Conservation (phyloP, 1,140 invertebrate species). For the Cyclina sinensis region DNA sequence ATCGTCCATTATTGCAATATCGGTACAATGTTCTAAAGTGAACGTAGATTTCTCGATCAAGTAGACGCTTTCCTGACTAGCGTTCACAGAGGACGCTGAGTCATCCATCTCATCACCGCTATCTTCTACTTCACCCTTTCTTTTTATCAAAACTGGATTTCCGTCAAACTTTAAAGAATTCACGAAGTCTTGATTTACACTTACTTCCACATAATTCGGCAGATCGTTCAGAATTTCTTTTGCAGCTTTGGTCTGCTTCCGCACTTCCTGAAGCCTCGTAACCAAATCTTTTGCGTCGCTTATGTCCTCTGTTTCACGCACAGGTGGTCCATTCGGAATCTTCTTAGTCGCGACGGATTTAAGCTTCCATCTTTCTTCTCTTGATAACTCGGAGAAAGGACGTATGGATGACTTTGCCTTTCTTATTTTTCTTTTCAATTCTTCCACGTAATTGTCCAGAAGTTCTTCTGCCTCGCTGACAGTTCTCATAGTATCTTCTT, state of each 20-base stretch:
- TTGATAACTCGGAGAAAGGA: constrained; percentile 60
- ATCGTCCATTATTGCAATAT: constrained; percentile 52
- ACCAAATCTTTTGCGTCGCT: constrained; percentile 11
- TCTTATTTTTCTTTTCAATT: constrained; percentile 46
- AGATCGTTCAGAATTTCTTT: constrained; percentile 6
- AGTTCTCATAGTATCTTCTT: constrained; percentile 12
- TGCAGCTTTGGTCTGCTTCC: constrained; percentile 41
- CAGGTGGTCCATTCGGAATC: constrained; percentile 33
- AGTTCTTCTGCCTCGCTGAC: constrained; percentile 16
- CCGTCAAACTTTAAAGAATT: constrained; percentile 36
- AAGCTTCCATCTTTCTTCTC: constrained; percentile 60
- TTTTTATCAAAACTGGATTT: constrained; percentile 33
- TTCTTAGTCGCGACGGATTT: constrained; percentile 51
- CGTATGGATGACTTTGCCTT: neutral
- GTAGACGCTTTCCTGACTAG: constrained; percentile 39
- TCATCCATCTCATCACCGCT: constrained; percentile 45
- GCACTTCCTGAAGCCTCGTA: constrained; percentile 28
- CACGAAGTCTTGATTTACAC: constrained; percentile 35
- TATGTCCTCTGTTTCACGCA: neutral
- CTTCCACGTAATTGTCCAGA: constrained; percentile 27
- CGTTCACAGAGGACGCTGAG: neutral
- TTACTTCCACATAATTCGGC: constrained; percentile 61
- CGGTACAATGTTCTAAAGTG: constrained; percentile 41
- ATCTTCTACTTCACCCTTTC: constrained; percentile 32
- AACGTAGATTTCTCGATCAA: constrained; percentile 56